These are phyloP conservation scores for Hydropsyche tenuis DNA, from an alignment of 1,140 invertebrate species.

Conservation along the genomic window DNA sequence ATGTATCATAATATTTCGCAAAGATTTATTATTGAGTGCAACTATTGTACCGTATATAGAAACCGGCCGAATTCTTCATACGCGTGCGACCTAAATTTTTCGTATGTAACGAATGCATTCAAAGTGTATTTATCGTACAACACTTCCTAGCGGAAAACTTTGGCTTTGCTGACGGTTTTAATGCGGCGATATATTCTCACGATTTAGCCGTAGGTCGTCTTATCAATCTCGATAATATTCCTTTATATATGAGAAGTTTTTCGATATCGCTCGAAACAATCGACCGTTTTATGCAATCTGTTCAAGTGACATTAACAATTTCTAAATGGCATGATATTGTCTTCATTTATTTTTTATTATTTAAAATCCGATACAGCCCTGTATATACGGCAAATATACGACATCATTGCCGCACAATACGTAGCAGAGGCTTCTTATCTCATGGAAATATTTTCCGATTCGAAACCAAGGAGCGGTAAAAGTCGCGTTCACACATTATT, in stretches of 20 bases:
- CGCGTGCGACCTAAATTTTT: slow-evolving; percentile 20
- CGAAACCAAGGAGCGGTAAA: too few species aligned
- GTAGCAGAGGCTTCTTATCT: background rate
- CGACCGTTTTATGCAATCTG: background rate
- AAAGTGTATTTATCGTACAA: background rate
- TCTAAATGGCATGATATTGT: background rate
- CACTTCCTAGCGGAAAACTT: too few species aligned
- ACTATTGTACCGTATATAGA: too few species aligned
- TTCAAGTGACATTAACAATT: background rate
- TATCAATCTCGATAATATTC: slow-evolving; percentile 39
- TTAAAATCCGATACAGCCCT: too few species aligned
- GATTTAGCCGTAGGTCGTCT: background rate
- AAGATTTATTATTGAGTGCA: too few species aligned
- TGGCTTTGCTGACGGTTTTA: background rate
- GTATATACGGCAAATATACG: too few species aligned
- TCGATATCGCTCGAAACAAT: slow-evolving; percentile 36
- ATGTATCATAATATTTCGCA: too few species aligned
- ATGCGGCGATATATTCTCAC: slow-evolving; percentile 15
- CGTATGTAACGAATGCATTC: background rate
- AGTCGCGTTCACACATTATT: too few species aligned
- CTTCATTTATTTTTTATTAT: background rate
- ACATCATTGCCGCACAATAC: background rate
- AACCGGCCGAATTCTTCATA: too few species aligned
- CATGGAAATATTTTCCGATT: too few species aligned
- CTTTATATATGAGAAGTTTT: slow-evolving; percentile 34